These are phyloP conservation scores for Mystacides longicornis DNA, from an alignment of 2,888 invertebrate genomes.

Conservation along the genomic window DNA sequence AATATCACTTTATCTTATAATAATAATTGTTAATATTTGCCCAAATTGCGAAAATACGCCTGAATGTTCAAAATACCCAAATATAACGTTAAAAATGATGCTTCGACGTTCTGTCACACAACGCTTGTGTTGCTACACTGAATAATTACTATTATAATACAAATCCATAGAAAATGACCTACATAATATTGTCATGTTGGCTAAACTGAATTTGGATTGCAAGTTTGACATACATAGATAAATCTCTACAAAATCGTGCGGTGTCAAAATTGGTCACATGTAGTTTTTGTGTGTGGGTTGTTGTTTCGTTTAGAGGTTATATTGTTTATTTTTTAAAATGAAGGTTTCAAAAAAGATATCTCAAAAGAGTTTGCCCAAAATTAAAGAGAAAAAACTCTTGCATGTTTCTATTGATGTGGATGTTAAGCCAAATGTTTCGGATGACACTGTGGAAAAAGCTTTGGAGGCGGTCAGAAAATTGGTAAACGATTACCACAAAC, in stretches of 20 bases:
- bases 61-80: slow-evolving; percentile 3
- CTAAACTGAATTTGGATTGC: neutral
- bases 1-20: neutral
- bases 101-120: slow-evolving; percentile 5
- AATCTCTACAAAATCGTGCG: neutral
- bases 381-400: too few relatives aligned
- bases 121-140: neutral
- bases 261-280: neutral
- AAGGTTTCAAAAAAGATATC: neutral
- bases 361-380: too few relatives aligned
- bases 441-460: slow-evolving; percentile 27
- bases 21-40: neutral
- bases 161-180: neutral
- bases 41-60: neutral
- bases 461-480: slow-evolving; percentile 35
- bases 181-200: neutral
- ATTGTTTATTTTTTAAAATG: neutral
- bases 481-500: slow-evolving; percentile 30
- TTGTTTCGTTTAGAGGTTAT: neutral
- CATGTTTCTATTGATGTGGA: neutral
- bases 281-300: neutral
- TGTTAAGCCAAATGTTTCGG: slow-evolving; percentile 13
- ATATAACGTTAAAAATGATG: slow-evolving; percentile 4
- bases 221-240: neutral
- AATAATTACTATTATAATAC: neutral